Evolutionary conservation across 2,888 invertebrate genomes (phyloP).

Genomic region (Andrena bucephala): DNA sequence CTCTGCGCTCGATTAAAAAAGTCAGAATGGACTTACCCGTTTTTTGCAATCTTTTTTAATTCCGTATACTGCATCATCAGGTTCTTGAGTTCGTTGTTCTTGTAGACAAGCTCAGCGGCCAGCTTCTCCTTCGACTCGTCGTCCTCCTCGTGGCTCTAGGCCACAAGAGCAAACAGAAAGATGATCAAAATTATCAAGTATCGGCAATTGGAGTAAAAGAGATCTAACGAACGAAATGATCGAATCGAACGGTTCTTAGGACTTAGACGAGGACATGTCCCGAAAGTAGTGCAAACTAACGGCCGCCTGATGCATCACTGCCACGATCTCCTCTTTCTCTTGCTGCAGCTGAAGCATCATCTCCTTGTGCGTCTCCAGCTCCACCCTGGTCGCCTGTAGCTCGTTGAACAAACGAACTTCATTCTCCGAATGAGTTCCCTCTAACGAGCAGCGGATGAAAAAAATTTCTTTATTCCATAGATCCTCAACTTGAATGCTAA

Average conservation of each 20-base stretch:
- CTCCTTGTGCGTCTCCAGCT: constrained; percentile 84
- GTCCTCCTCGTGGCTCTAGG: constrained; percentile 84
- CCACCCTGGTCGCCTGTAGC: constrained; percentile 83
- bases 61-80: constrained; percentile 68
- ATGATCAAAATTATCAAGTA: constrained; percentile 28
- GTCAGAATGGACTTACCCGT: constrained; percentile 65
- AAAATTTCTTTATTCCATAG: too few species aligned
- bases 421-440: constrained; percentile 79
- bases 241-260: constrained; percentile 51
- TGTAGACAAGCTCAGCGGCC: constrained; percentile 85
- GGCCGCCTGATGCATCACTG: constrained; percentile 85
- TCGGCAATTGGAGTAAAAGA: neutral
- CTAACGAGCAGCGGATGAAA: constrained; percentile 41
- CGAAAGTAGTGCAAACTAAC: constrained; percentile 82
- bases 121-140: constrained; percentile 86
- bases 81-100: constrained; percentile 83
- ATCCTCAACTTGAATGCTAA: too few species aligned
- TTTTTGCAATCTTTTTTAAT: constrained; percentile 66
- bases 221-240: constrained; percentile 39
- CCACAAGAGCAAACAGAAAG: constrained; percentile 2
- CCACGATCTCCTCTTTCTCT: constrained; percentile 86
- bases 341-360: constrained; percentile 84
- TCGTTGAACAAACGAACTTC: constrained; percentile 87
- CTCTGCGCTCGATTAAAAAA: neutral
- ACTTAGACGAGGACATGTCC: constrained; percentile 57